Base-by-base conservation (phyloP, 2,797 vertebrate genomes). In the Fistularia tabacaria region DNA sequence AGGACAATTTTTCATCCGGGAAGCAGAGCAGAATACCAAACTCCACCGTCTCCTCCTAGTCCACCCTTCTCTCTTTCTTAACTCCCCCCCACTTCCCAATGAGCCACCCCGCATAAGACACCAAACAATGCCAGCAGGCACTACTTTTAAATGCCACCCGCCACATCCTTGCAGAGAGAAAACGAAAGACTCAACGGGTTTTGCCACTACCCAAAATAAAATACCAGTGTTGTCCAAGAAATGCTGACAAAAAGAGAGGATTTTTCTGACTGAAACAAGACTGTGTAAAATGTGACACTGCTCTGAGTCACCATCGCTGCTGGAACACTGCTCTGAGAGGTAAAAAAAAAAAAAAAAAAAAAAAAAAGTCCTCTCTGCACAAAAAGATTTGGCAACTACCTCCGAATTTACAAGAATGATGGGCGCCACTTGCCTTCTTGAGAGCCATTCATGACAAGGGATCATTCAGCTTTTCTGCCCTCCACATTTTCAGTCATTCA, bases 1-100 rank as follows among this genome's bases (percentile, higher is more conserved):
- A 64, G 64, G 76, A 68, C 54, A 50, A 67, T 63, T 70, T 74
- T 78, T 54, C 64, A 61, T 77, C 65, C 76, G 66, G 38, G 64
- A 73, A 68, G 58, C 66, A 57, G 79, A 66, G 68, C 69, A 46
- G 84, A 85, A 88, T 85, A 81, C 73, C 62, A 88, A 88, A 77
- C 67, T 66, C 62, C 48, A n/a, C 59, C 52, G 55, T 65, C 64
- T 40, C 64, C 46, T 10, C 37, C 51, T 46, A 50, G 62, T 39
- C 64, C 57, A 54, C 57, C 56, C 42, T 42, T 46, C 58, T 63
- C 51, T 54, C 51, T 36, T 15, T 9, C 14, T 43, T 40, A 49
- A 43, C 50, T 8, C 38, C 12, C 49, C 51, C 51, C 38, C 55
- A 53, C 66, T 62, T 61, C 57, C 41, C 55, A 47, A 71, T 69